Conservation (phyloP, 2,113 vertebrate species). For the Xenopus tropicalis region DNA sequence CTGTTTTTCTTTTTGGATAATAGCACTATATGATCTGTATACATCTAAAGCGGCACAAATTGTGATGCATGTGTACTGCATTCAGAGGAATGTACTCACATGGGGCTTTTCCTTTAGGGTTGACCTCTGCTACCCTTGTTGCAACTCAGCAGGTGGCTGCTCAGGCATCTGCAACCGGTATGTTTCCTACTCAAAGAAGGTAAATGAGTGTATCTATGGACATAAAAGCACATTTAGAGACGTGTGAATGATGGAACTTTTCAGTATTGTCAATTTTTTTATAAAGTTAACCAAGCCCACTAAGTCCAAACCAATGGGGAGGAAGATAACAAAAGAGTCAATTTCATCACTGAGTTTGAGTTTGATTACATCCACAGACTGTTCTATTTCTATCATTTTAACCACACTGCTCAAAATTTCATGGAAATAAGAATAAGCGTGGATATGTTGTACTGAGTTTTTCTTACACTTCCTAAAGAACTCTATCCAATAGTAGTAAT, state of each 20-base stretch:
- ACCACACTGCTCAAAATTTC: too few relatives aligned
- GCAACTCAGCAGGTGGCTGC: slow-evolving; percentile 89
- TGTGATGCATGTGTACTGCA: slow-evolving; percentile 45
- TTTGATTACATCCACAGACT: background rate
- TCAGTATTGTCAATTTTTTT: slow-evolving; percentile 32
- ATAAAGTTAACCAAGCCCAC: background rate
- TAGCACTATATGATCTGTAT: slow-evolving; percentile 22
- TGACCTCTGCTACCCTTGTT: slow-evolving; percentile 88
- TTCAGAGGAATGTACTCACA: slow-evolving; percentile 43
- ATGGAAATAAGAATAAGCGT: too few relatives aligned
- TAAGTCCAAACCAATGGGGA: background rate
- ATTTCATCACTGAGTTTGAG: background rate
- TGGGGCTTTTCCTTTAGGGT: slow-evolving; percentile 64
- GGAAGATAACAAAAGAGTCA: background rate
- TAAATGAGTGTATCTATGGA: slow-evolving; percentile 55
- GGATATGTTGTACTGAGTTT: too few relatives aligned
- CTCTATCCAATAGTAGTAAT: too few relatives aligned
- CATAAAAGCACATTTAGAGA: slow-evolving; percentile 2
- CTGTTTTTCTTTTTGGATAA: slow-evolving; percentile 41
- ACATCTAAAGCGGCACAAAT: slow-evolving; percentile 22
- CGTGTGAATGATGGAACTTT: slow-evolving; percentile 36
- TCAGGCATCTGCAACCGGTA: slow-evolving; percentile 84
- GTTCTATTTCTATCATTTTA: background rate
- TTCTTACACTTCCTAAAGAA: too few relatives aligned
- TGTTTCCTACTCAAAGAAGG: slow-evolving; percentile 83